Percentiles rank a stretch among this genome's conserved stretches.
phyloP scores from a whole-genome alignment of 2,113 vertebrate species.

The Psittacus erithacus region DNA sequence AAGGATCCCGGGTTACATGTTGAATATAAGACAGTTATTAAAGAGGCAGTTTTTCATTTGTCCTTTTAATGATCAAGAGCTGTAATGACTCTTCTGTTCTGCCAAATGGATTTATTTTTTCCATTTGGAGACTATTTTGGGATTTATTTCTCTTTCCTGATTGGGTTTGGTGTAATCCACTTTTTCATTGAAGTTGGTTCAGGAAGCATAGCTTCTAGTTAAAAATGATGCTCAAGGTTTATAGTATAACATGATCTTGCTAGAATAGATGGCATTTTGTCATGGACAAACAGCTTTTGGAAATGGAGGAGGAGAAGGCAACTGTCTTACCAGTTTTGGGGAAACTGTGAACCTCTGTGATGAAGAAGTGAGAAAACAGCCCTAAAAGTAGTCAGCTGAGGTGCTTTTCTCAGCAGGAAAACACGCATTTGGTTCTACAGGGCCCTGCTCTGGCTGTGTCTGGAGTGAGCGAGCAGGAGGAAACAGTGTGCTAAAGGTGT shows the following conservation, averaged over 20 bases:
- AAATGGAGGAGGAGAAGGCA: neutral
- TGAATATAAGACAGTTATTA: constrained; percentile 4
- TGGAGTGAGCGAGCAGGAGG: neutral
- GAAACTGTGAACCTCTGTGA: neutral
- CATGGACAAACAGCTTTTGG: neutral
- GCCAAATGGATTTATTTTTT: neutral
- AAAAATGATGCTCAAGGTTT: neutral
- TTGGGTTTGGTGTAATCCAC: neutral
- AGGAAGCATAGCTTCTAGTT: neutral
- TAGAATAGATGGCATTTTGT: neutral
- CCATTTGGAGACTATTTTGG: neutral
- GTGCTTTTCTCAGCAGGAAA: neutral
- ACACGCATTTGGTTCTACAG: neutral
- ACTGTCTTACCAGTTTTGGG: neutral
- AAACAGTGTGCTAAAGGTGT: neutral
- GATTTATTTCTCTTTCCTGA: neutral
- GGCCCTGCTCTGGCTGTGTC: neutral
- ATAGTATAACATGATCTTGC: neutral
- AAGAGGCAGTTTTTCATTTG: constrained; percentile 11
- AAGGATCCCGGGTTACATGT: neutral
- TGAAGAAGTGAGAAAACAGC: neutral
- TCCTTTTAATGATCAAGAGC: constrained; percentile 6
- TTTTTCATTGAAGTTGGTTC: neutral
- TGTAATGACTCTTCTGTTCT: neutral
- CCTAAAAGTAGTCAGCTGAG: neutral